Conservation (phyloP, 2,888 invertebrate species). For the Hylaea fasciaria region DNA sequence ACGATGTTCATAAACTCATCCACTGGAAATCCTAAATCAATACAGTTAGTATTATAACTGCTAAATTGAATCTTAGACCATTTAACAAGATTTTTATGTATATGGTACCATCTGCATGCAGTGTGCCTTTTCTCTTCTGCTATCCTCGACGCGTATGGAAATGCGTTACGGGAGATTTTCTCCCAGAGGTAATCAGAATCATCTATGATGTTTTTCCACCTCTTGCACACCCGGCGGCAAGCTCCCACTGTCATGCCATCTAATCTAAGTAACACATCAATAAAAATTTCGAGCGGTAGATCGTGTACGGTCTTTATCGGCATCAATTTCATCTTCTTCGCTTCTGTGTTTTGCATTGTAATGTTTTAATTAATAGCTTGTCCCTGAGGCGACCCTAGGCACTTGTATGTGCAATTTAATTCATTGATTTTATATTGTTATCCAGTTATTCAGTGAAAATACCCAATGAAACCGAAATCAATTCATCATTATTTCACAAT, state of each 20-base stretch:
- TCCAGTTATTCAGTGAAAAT: no score
- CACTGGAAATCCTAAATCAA: conserved; percentile 66
- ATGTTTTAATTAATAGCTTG: neutral
- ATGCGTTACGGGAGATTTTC: conserved; percentile 61
- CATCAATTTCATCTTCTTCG: conserved; percentile 38
- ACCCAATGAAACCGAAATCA: no score
- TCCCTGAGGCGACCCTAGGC: neutral
- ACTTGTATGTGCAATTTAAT: no score
- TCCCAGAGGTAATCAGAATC: conserved; percentile 65
- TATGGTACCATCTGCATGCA: conserved; percentile 65
- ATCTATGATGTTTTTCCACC: conserved; percentile 66
- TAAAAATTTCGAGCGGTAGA: conserved; percentile 68
- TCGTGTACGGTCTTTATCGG: conserved; percentile 28
- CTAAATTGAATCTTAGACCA: conserved; percentile 55
- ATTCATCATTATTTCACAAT: no score
- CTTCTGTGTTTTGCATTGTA: neutral
- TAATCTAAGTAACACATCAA: conserved; percentile 62
- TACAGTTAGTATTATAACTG: conserved; percentile 60
- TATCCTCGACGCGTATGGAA: conserved; percentile 60
- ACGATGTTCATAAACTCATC: conserved; percentile 65
- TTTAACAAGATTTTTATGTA: conserved; percentile 66
- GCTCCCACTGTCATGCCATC: conserved; percentile 64
- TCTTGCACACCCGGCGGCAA: conserved; percentile 66
- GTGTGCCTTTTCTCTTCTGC: conserved; percentile 66
- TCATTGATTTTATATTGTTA: no score